Evolutionary conservation across 2,113 vertebrate species (phyloP), one percentile per base, ranked within the genome.

Genomic region (Mugil cephalus): DNA sequence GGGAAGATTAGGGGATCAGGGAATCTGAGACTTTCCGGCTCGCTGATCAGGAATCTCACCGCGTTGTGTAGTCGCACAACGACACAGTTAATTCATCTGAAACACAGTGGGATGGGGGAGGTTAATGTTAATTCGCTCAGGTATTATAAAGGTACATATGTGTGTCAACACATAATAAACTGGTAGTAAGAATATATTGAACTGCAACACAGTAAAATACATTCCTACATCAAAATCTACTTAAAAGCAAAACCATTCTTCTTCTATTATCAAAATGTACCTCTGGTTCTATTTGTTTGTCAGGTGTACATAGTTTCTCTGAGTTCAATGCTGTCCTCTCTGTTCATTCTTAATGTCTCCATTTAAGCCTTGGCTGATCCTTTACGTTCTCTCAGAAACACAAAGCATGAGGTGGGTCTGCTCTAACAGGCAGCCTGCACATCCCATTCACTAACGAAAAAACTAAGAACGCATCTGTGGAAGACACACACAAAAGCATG

Each of bases 1-100:
- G 17, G 48, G 58, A 68, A 67, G 84, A 83, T 81, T 47, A 72
- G 71, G 77, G 84, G 86, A 87, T 85, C 78, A 82, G 74, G 62
- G 67, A 53, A 59, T 70, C 46, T 12, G 56, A 77, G 75, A 40
- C 46, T 61, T 77, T 78, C 67, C 39, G 69, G 46, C 64, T 72
- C 55, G 14, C 55, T 71, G 69, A 79, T 78, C 86, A 64, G 56
- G 77, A 70, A 60, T 38, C 61, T 54, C 38, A 17, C 15, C 40
- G 2, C 53, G 79, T 72, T 46, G 19, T 30, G 74, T 65, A 70
- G 42, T 38, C 7, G 6, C 35, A 73, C 18, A 30, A 60, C 65
- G 65, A 82, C 69, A 47, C 61, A 78, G 50, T 73, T 70, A 73
- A 67, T 74, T 60, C 69, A 54, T 66, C 53, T 59, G 59, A 67